Base-by-base conservation (phyloP, 2,888 invertebrate species). In the Lasioglossum marginatum region DNA sequence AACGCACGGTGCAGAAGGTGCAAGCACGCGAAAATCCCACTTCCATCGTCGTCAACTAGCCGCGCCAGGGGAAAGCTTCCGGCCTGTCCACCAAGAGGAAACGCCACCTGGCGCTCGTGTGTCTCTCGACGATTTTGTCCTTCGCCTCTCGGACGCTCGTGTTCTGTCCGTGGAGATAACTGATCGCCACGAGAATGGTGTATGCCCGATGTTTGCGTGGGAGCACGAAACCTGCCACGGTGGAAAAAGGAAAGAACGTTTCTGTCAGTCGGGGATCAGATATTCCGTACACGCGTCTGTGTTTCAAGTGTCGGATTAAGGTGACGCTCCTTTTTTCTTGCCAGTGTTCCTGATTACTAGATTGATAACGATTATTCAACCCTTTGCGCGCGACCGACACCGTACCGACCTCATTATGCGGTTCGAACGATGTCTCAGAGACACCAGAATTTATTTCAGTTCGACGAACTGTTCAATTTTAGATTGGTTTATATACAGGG, bases 91-190 rank as follows among this genome's bases (percentile, higher is more conserved):
- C 12, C 52, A 10, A 0, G 45, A 84, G 83, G 27, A 85, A 91
- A 90, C 89, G 90, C 89, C 91, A 92, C 91, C 91, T 92, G 92
- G 91, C 91, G 89, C 84, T 83, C 82, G 87, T 75, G 74, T 72
- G 68, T 88, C 85, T 84, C 85, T 86, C 83, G 83, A 86, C 84
- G 88, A 87, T 90, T 77, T 89, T 77, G 77, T 40, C 34, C 68
- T 79, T 83, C 77, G 79, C 72, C 83, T n/a, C 45, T 14, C 16
- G 19, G 16, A 6, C 73, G n/a, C 68, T 86, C 81, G 52, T 43
- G n/a, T 68, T 12, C 27, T 43, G 70, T 45, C 23, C n/a, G 2
- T 72, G 23, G n/a, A 68, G 89, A 82, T 87, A 89, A 87, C 76
- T 71, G 79, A 81, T 80, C 68, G 77, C 60, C 52, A 73, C 60